phyloP scores from a whole-genome alignment of 1,140 invertebrate species.

The Ditylenchus dipsaci region DNA sequence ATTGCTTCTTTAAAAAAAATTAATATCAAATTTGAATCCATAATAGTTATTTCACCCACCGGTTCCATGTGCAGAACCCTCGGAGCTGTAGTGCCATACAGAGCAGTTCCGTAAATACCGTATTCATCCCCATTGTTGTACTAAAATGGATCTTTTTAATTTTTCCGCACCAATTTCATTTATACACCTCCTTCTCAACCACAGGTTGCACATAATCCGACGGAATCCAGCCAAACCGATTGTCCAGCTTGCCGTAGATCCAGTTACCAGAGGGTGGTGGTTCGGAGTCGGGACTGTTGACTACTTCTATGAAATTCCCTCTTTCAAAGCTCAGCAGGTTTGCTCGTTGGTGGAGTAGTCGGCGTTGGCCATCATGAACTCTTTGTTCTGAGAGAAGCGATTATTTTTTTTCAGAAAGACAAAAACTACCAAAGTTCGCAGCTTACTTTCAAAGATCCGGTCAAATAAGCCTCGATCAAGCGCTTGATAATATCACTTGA shows the following conservation, averaged over 20 bases:
- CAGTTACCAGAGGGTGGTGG: constrained; percentile 27
- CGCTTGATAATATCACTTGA: constrained; percentile 24
- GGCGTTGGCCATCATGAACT: constrained; percentile 26
- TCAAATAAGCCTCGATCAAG: constrained; percentile 29
- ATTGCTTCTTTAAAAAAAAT: too few relatives aligned
- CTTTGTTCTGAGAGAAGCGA: constrained; percentile 20
- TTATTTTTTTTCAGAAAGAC: not conserved
- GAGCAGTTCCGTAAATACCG: not conserved
- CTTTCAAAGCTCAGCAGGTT: constrained; percentile 33
- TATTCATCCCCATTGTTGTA: not conserved
- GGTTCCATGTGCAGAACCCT: too few relatives aligned
- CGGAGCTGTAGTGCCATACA: not conserved
- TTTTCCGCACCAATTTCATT: too few relatives aligned
- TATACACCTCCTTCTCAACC: constrained; percentile 5
- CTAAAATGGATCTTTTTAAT: not conserved
- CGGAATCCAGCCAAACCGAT: constrained; percentile 31
- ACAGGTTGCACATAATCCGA: constrained; percentile 35
- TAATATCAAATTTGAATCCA: too few relatives aligned
- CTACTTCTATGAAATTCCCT: constrained; percentile 28
- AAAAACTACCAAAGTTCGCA: constrained; percentile 11
- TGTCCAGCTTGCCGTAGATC: constrained; percentile 36
- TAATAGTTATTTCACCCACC: too few relatives aligned
- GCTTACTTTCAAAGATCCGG: constrained; percentile 14
- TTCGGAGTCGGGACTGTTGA: constrained; percentile 20
- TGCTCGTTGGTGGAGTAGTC: constrained; percentile 24